A percentile compares a stretch with the other conserved stretches of the same genome.
Conservation (phyloP, 2,113 vertebrate genomes). For the Larimichthys polyactis region DNA sequence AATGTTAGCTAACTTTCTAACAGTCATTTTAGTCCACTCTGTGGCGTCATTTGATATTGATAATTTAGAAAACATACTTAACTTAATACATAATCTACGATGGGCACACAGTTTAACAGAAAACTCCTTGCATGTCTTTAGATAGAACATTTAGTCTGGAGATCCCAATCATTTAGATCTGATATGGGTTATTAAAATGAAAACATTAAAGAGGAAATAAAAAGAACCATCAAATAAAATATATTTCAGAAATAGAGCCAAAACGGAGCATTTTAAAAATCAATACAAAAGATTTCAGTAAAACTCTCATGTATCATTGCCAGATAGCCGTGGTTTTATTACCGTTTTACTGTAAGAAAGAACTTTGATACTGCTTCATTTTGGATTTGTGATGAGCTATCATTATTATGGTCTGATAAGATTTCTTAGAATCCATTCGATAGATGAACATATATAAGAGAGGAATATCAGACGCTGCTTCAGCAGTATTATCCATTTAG, state of each 20-base stretch:
- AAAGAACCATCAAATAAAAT: constrained; percentile 64
- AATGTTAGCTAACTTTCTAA: background rate
- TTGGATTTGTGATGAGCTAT: constrained; percentile 74
- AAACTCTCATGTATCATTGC: constrained; percentile 74
- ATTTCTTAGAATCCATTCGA: constrained; percentile 64
- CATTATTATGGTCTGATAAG: constrained; percentile 63
- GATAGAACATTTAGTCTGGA: constrained; percentile 15
- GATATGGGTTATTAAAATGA: constrained; percentile 55
- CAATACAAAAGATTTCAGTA: constrained; percentile 75
- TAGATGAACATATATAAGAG: constrained; percentile 58
- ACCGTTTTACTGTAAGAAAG: constrained; percentile 73
- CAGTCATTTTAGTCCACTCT: background rate
- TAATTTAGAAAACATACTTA: constrained; percentile 1
- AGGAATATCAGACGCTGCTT: constrained; percentile 60
- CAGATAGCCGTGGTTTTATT: constrained; percentile 73
- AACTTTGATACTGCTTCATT: constrained; percentile 67
- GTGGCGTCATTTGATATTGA: background rate
- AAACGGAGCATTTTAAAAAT: constrained; percentile 77
- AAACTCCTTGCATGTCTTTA: constrained; percentile 1
- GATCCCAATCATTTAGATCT: constrained; percentile 43
- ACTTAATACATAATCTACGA: background rate
- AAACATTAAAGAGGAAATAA: constrained; percentile 48
- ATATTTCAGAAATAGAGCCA: constrained; percentile 50
- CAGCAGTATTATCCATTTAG: constrained; percentile 61
- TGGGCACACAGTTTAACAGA: background rate